A percentile compares a stretch with the other conserved stretches of the same genome.
Conservation (phyloP, 1,140 invertebrate species). For the Penaeus vannamei region DNA sequence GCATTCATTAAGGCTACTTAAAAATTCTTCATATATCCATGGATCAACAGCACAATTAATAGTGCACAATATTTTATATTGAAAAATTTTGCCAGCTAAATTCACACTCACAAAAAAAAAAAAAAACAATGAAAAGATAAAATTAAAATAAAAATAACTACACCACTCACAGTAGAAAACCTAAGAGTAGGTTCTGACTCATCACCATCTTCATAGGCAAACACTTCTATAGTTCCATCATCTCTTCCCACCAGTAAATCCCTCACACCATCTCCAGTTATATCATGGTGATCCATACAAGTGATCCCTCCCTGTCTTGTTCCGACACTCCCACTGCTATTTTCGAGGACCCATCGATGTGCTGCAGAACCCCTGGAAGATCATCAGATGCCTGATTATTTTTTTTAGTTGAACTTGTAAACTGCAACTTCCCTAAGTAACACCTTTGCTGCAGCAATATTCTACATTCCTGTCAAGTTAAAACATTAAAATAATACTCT, state of each 20-base stretch:
- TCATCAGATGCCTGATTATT: not conserved
- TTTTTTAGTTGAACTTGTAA: not conserved
- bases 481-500: too few relatives aligned
- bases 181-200: conserved; percentile 74
- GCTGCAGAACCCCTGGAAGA: conserved; percentile 60
- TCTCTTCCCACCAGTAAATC: conserved; percentile 81
- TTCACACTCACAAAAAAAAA: not conserved
- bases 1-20: too few relatives aligned
- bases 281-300: conserved; percentile 80
- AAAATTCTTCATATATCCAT: too few relatives aligned
- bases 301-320: conserved; percentile 76
- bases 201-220: conserved; percentile 78
- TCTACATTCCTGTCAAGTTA: too few relatives aligned
- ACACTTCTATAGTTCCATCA: conserved; percentile 78
- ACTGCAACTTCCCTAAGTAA: not conserved
- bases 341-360: conserved; percentile 66
- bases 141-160: conserved; percentile 18
- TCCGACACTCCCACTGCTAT: conserved; percentile 72
- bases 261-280: conserved; percentile 78
- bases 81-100: too few relatives aligned
- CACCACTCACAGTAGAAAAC: conserved; percentile 72
- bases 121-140: conserved; percentile 37
- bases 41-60: too few relatives aligned
- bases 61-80: too few relatives aligned
- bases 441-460: not conserved